These are phyloP conservation scores for Fratercula arctica DNA, from an alignment of 2,797 vertebrate species.

Conservation along the genomic window DNA sequence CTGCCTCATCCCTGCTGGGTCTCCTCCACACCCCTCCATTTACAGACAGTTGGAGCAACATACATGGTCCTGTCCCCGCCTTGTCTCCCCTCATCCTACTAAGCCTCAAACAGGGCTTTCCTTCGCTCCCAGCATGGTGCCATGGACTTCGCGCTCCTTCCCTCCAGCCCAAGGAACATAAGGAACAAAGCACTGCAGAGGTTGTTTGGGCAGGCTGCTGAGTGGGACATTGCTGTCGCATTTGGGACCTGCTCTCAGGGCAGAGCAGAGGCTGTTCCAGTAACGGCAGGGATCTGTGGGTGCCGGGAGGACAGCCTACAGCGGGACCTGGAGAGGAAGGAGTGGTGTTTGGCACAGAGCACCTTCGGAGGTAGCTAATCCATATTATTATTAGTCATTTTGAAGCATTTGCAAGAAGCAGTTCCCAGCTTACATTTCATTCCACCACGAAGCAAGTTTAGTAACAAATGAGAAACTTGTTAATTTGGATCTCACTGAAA, in stretches of 20 bases:
- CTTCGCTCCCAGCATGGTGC: neutral
- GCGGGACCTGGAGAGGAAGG: neutral
- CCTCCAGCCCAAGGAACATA: neutral
- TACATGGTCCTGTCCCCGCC: fast-evolving
- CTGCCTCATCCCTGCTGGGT: neutral
- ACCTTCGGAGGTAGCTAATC: neutral
- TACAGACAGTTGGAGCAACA: neutral
- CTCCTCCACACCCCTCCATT: neutral
- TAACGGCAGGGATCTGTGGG: neutral
- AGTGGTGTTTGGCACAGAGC: neutral
- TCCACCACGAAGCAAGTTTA: neutral
- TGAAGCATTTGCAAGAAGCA: neutral
- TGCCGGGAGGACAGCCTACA: neutral
- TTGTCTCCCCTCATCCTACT: neutral
- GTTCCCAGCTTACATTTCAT: neutral
- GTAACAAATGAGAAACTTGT: conserved; percentile 7
- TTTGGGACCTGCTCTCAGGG: neutral
- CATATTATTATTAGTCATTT: neutral
- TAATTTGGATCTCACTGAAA: neutral
- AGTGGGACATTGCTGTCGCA: neutral
- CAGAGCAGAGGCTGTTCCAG: neutral
- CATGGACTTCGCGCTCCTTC: neutral
- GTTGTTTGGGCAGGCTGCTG: neutral
- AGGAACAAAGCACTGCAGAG: neutral
- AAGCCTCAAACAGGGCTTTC: neutral